Evolutionary conservation across 2,888 invertebrate genomes (phyloP).

Genomic region (Trachelus stipa): DNA sequence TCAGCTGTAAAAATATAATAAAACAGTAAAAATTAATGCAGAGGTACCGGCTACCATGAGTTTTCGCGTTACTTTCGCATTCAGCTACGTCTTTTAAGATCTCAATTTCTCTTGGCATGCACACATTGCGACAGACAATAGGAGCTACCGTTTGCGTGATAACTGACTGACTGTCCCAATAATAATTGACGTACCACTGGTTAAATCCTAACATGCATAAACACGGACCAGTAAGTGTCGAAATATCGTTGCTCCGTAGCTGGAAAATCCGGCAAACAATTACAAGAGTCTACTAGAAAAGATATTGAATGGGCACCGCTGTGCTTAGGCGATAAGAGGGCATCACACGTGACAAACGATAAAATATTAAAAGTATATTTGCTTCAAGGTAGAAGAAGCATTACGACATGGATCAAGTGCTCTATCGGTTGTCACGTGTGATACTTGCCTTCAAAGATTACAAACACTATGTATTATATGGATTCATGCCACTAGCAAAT

Average conservation of each 20-base stretch:
- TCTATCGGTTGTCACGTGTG: not conserved
- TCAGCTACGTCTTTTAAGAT: not conserved
- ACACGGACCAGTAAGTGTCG: constrained; percentile 33
- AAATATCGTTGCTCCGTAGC: not conserved
- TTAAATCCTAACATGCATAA: constrained; percentile 52
- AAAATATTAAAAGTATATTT: not conserved
- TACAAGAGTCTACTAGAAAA: not conserved
- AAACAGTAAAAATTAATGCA: not conserved
- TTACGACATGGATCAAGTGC: not conserved
- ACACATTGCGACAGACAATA: constrained; percentile 51
- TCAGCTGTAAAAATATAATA: not conserved
- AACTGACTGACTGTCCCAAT: constrained; percentile 10
- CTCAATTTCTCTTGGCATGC: constrained; percentile 41
- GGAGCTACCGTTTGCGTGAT: constrained; percentile 35
- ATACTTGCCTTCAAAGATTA: not conserved
- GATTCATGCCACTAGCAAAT: constrained; percentile 15
- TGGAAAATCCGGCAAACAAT: constrained; percentile 14
- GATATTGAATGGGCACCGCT: not conserved
- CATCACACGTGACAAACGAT: not conserved
- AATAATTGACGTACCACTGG: constrained; percentile 26
- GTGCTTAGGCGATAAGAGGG: not conserved
- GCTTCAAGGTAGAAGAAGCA: not conserved
- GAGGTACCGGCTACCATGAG: not conserved
- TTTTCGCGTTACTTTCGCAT: not conserved
- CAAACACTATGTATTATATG: not conserved